Evolutionary conservation across 2,888 invertebrate species (phyloP), one percentile per base, ranked within the genome.

Genomic region (Odontocerum albicorne): DNA sequence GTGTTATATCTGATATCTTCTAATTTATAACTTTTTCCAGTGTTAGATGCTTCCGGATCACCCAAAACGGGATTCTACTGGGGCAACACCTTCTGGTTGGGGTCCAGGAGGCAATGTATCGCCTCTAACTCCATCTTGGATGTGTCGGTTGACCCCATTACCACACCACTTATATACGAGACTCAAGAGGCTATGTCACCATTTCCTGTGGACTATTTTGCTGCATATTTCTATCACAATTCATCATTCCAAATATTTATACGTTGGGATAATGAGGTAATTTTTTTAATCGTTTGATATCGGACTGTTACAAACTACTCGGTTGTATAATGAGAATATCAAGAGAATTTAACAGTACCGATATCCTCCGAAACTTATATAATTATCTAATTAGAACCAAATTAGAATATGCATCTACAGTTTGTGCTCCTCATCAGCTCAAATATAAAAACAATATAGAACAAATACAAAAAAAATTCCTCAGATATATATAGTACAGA

Each of bases 21-120:
- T n/a, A n/a, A n/a, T n/a, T n/a, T n/a, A n/a, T n/a, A n/a, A 21
- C 10, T 7, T 31, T n/a, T 53, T 56, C 7, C 59, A 74, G 84
- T 79, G 62, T 64, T 84, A 33, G 84, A 84, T 65, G 73, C 82
- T 3, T 83, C 82, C 49, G 84, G 83, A 6, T 67, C 67, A n/a
- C 78, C 81, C 2, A 71, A 70, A 1, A 64, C 78, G 0, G 82
- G 82, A 1, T 82, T 83, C 63, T 64, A 81, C 1, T 79, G 78
- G 61, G 83, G 83, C 1, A 79, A 83, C 59, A 84, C 81, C 66
- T 77, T 75, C 46, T 84, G 84, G 84, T 61, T 82, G 33, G 84
- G 84, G 8, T 75, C 75, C 19, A 71, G 70, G 31, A 69, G 69
- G 36, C 78, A 80, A 13, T 84, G 84, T 63, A 61, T 67, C 2